A percentile compares a stretch with the other conserved stretches of the same genome.
phyloP scores from a whole-genome alignment of 2,797 vertebrate species.

The Urosaurus nigricauda region DNA sequence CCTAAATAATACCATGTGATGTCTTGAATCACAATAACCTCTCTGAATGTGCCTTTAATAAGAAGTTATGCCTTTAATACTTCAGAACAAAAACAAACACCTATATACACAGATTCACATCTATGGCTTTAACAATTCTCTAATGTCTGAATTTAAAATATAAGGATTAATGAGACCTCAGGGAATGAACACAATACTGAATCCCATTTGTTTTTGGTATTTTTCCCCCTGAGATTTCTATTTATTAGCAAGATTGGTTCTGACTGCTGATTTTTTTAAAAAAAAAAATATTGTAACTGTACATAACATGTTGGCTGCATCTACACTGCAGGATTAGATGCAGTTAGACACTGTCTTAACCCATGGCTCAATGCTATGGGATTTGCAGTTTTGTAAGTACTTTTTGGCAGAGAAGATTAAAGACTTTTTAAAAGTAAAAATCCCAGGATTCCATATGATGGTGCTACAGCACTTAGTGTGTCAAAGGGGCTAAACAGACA shows the following conservation, averaged over 20 bases:
- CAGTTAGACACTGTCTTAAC: no score
- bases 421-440: no score
- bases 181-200: not conserved
- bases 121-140: not conserved
- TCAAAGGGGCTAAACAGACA: no score
- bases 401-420: no score
- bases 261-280: not conserved
- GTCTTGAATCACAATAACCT: constrained; percentile 15
- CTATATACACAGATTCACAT: not conserved
- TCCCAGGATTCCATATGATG: no score
- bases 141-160: not conserved
- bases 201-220: not conserved
- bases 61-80: not conserved
- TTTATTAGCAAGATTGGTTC: not conserved
- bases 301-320: not conserved
- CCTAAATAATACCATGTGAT: constrained; percentile 27
- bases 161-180: not conserved
- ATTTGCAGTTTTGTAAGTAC: no score
- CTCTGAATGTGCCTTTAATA: not conserved
- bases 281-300: not conserved
- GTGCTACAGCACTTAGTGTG: no score
- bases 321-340: no score
- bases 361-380: no score
- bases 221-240: not conserved
- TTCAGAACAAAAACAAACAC: not conserved